A percentile compares a stretch with the other conserved stretches of the same genome.
phyloP scores from a whole-genome alignment of 2,888 invertebrate species.

The Rhamnusium bicolor region DNA sequence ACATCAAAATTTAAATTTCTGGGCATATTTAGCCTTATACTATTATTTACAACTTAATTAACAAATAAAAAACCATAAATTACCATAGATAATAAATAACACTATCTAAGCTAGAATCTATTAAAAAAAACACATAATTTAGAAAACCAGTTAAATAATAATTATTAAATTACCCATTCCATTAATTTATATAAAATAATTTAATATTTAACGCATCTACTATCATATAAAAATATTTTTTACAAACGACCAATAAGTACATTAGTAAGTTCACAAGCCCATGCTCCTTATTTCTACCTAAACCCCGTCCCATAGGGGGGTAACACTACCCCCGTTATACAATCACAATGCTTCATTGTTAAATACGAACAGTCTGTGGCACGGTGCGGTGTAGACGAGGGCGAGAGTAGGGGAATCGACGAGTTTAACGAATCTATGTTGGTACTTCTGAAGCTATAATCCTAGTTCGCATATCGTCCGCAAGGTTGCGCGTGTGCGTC shows the following conservation, averaged over 20 bases:
- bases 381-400: slow-evolving; percentile 8
- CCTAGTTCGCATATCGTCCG: slow-evolving; percentile 55
- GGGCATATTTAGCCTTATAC: no score
- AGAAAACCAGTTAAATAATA: no score
- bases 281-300: slow-evolving; percentile 25
- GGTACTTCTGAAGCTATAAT: slow-evolving; percentile 46
- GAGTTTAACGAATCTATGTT: slow-evolving; percentile 34
- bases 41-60: no score
- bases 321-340: slow-evolving; percentile 40
- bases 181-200: no score
- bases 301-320: slow-evolving; percentile 36
- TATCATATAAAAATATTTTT: not conserved
- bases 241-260: not conserved
- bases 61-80: no score
- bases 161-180: no score
- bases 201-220: no score
- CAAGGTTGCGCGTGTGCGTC: slow-evolving; percentile 74
- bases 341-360: slow-evolving; percentile 43
- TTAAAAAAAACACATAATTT: no score
- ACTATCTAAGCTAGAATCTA: no score
- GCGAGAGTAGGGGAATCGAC: slow-evolving; percentile 17
- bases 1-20: no score
- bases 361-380: slow-evolving; percentile 14
- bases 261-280: slow-evolving; percentile 10
- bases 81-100: no score